Evolutionary conservation across 2,888 invertebrate species (phyloP), one percentile per base, ranked within the genome.

Genomic region (Hemaris fuciformis): DNA sequence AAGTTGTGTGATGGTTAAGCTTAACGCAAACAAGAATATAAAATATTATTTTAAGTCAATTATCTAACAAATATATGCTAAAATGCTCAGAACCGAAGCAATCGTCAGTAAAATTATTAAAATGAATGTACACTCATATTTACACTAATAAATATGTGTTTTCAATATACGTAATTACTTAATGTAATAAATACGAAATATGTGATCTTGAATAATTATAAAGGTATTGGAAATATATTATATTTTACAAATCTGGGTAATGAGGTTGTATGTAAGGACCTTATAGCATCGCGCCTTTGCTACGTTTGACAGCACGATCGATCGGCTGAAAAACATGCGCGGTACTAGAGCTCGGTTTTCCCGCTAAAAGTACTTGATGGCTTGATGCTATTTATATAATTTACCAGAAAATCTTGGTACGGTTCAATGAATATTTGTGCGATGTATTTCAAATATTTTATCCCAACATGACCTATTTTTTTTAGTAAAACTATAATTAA

Each of bases 291-390:
- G 66, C 66, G 62, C 58, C 65, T 69, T 61, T 42, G 61, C 64
- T 66, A 38, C 53, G 66, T 69, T 73, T 77, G 79, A 73, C 75
- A 72, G 66, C 42, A 62, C 68, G 73, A 85, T 87, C 83, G 87
- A 87, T 85, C 73, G 64, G 61, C 23, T 56, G 61, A 45, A 70
- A 77, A 76, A 70, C 87, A 83, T 85, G 87, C 87, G 87, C 84
- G 67, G 60, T 81, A 68, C 71, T 69, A 62, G 59, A 60, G 60
- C 62, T 62, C 65, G 45, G 66, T 64, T 77, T 81, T 79, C 80
- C 80, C 84, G 83, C 80, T 76, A 69, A 81, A 81, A 76, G 63
- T 66, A 25, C n/a, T n/a, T n/a, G n/a, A n/a, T n/a, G 3, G 23
- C 18, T 31, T 53, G 18, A 53, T 53, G 18, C 53, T 53, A 18